Evolutionary conservation across 2,113 vertebrate genomes (phyloP).

Genomic region (Rhadina sibilatrix): DNA sequence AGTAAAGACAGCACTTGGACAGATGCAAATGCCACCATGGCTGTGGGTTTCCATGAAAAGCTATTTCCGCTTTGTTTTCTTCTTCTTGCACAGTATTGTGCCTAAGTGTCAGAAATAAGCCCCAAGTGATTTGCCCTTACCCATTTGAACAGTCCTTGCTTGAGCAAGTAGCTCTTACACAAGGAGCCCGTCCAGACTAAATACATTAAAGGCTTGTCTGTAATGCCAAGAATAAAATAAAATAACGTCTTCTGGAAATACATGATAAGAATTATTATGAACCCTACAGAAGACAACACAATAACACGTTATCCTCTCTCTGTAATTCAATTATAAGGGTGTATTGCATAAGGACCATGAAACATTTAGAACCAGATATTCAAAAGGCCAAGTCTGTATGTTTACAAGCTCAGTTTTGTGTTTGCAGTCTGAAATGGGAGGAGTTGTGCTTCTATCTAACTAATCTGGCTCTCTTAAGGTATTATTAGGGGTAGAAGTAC

Average conservation of each 20-base stretch:
- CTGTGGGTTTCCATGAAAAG: not conserved
- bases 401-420: conserved; percentile 11
- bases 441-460: not conserved
- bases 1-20: not conserved
- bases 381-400: not conserved
- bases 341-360: not conserved
- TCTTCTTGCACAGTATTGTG: not conserved
- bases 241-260: conserved; percentile 14
- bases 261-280: conserved; percentile 39
- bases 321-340: conserved; percentile 40
- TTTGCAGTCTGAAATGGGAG: not conserved
- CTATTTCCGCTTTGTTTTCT: not conserved
- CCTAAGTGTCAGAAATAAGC: not conserved
- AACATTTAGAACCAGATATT: conserved; percentile 11
- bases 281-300: conserved; percentile 39
- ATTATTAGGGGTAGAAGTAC: not conserved
- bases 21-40: rapidly evolving
- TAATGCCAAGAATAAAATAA: conserved; percentile 33
- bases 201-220: conserved; percentile 23
- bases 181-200: conserved; percentile 26
- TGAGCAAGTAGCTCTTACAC: not conserved
- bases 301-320: conserved; percentile 21
- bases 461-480: not conserved
- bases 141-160: not conserved
- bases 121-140: not conserved